phyloP scores from a whole-genome alignment of 2,113 vertebrate species.

The Larimichthys crocea region DNA sequence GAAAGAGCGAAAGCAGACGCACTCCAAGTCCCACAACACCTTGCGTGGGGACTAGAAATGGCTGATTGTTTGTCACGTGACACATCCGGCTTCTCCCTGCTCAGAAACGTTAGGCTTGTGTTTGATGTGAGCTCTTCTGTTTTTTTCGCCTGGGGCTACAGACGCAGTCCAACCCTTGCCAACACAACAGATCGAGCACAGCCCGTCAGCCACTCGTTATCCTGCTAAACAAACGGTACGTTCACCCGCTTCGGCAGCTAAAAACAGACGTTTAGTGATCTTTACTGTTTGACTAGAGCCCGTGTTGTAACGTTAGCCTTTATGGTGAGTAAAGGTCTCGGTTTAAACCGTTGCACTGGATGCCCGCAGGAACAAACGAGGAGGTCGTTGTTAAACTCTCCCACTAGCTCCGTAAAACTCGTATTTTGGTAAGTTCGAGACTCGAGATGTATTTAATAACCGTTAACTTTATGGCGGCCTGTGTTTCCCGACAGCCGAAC shows the following conservation, averaged over 20 bases:
- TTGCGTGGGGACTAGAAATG: neutral
- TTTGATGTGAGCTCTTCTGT: neutral
- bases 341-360: too few relatives aligned
- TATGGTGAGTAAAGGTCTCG: slow-evolving; percentile 40
- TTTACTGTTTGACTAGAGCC: neutral
- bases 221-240: neutral
- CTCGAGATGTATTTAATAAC: neutral
- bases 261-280: neutral
- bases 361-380: neutral
- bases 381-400: neutral
- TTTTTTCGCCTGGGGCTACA: slow-evolving; percentile 12
- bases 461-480: neutral
- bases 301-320: neutral
- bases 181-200: neutral
- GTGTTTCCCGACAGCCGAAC: neutral
- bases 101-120: too few relatives aligned
- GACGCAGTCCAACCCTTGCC: neutral
- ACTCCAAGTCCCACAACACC: slow-evolving; percentile 41
- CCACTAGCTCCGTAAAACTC: neutral
- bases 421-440: neutral
- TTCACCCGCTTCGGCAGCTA: neutral
- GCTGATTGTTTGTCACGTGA: slow-evolving; percentile 1
- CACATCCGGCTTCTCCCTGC: neutral
- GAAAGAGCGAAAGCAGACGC: neutral
- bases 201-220: neutral